Evolutionary conservation across 2,797 vertebrate species (phyloP).

Genomic region (Artibeus lituratus): DNA sequence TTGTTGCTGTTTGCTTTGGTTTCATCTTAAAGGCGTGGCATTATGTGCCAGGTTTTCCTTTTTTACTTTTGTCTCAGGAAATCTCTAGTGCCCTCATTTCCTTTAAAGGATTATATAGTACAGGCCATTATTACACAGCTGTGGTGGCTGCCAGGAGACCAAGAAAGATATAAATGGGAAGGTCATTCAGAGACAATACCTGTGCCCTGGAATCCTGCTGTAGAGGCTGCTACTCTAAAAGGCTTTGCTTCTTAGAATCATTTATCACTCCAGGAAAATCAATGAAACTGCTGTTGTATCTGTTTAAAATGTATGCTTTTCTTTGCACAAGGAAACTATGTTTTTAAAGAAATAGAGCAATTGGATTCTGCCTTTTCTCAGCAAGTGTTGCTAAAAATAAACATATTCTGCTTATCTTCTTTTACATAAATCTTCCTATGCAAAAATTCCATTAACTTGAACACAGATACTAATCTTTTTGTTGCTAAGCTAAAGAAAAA

Average conservation of each 20-base stretch:
- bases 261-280: neutral
- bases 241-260: neutral
- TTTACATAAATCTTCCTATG: constrained; percentile 23
- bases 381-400: constrained; percentile 63
- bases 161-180: neutral
- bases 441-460: constrained; percentile 63
- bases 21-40: neutral
- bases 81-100: neutral
- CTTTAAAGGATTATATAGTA: neutral
- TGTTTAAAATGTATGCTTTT: neutral
- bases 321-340: neutral
- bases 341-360: neutral
- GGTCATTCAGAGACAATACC: neutral
- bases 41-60: neutral
- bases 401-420: constrained; percentile 61
- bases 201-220: neutral
- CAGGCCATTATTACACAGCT: neutral
- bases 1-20: neutral
- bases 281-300: neutral
- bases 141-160: neutral
- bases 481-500: constrained; percentile 36
- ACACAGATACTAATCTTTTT: constrained; percentile 42
- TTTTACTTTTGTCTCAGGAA: neutral
- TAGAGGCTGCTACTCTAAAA: neutral
- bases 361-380: constrained; percentile 15